Base-by-base conservation (phyloP, 2,797 vertebrate species). In the Gambusia yucatana region DNA sequence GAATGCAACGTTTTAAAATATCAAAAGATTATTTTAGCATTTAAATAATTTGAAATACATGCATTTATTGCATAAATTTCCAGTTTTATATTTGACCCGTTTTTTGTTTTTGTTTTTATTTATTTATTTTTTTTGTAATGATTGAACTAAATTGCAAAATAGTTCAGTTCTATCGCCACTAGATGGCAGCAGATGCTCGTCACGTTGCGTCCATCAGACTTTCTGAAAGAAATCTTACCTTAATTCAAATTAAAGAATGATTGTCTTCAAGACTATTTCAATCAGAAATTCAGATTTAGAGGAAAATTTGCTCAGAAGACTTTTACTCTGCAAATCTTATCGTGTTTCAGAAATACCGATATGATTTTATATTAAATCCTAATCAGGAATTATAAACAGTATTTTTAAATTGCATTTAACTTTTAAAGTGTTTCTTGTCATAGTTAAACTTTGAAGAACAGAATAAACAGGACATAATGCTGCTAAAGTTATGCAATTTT, bases 171-270 rank as follows among this genome's bases (percentile, higher is more conserved):
- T 14, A 0, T 61, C 9, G 28, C 85, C 94, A 90, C 85, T 72
- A 93, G 94, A 86, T 92, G 85, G 93, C 77, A 84, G 7, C 89
- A 87, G 44, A 67, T 28, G 8, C 43, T 10, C 47, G 14, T 55
- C 4, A 1, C 1, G 5, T 28, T 61, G 59, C 61, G 20, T 17
- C 61, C 33, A 3, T 20, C 61, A 39, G 17, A 3, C 63, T 39
- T 20, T 1, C 7, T 33, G 59, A 25, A 33, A 36, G 13, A 33
- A 59, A 57, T 30, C 3, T 6, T 30, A 1, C 30, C 30, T 33
- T 17, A 20, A 63, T 63, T 63, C 30, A 59, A 63, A 63, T 20
- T 20, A 63, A 63, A 63, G 14, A 30, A 6, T 61, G 14, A 11
- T 59, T 59, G 1, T 59, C n/a, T 59, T 13, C 11, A 30, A 6